Conservation (phyloP, 2,113 vertebrate genomes). For the Ascaphus truei region DNA sequence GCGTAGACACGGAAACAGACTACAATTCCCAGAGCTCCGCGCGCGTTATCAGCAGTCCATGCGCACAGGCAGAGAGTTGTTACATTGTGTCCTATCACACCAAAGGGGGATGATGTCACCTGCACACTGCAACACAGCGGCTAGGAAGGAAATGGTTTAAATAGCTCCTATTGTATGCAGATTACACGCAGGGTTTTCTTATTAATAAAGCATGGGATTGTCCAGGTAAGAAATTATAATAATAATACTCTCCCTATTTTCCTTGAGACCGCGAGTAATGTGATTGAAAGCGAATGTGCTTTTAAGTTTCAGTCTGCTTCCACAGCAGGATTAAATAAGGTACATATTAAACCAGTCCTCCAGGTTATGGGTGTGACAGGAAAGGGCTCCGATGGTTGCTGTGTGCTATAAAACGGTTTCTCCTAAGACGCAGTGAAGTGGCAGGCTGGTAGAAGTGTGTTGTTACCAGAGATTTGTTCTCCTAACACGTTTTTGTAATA, state of each 20-base stretch:
- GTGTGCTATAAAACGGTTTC: background rate
- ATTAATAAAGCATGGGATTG: background rate
- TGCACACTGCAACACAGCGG: conserved; percentile 50
- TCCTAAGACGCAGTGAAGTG: background rate
- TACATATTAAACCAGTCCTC: background rate
- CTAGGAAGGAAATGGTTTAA: conserved; percentile 52
- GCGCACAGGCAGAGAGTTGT: background rate
- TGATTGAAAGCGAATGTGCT: background rate
- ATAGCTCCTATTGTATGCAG: conserved; percentile 54
- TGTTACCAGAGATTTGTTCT: no score
- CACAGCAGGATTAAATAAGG: no score
- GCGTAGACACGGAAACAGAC: background rate
- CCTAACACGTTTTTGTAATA: background rate
- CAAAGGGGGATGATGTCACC: conserved; percentile 69
- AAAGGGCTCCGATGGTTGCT: background rate
- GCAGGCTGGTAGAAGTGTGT: no score
- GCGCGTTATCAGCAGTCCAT: conserved; percentile 14
- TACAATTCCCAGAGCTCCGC: conserved; percentile 46
- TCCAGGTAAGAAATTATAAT: background rate
- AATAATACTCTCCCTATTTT: no score
- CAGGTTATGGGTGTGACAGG: conserved; percentile 19
- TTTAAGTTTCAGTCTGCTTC: no score
- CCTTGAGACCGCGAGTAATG: no score
- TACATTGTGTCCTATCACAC: conserved; percentile 45
- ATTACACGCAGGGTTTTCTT: background rate